Conservation (phyloP, 2,113 vertebrate species). For the Nibea albiflora region DNA sequence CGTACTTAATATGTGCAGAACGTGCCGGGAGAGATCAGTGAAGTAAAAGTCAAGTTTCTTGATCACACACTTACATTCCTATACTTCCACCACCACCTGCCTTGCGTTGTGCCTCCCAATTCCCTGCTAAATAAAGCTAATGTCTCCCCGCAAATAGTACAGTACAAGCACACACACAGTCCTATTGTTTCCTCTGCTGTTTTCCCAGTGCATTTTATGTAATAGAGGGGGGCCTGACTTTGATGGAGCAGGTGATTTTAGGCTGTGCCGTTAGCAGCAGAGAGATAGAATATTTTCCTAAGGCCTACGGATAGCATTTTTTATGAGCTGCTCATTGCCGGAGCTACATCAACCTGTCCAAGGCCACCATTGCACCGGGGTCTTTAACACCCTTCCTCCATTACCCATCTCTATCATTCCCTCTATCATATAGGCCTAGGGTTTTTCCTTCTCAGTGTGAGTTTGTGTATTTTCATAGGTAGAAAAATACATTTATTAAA, state of each 20-base stretch:
- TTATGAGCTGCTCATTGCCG: constrained; percentile 88
- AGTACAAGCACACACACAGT: constrained; percentile 30
- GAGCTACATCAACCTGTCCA: constrained; percentile 87
- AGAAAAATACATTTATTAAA: constrained; percentile 68
- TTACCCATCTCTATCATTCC: constrained; percentile 73
- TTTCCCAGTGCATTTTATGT: constrained; percentile 74
- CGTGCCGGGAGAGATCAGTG: not conserved
- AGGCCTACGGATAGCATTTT: constrained; percentile 85
- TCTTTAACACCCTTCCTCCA: constrained; percentile 75
- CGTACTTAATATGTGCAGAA: not conserved
- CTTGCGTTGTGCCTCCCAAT: constrained; percentile 50
- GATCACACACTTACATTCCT: constrained; percentile 6
- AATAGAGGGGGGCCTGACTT: constrained; percentile 79
- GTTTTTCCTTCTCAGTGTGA: constrained; percentile 26
- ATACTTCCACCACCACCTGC: constrained; percentile 28
- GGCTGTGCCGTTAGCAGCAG: constrained; percentile 78
- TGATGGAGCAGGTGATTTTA: constrained; percentile 87
- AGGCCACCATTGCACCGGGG: constrained; percentile 69
- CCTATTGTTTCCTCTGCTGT: constrained; percentile 70
- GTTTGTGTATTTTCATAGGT: constrained; percentile 54
- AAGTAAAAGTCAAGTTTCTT: constrained; percentile 1
- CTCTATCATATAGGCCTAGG: constrained; percentile 50
- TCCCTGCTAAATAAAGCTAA: constrained; percentile 66
- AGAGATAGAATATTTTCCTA: constrained; percentile 86
- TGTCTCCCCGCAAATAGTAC: constrained; percentile 51